phyloP scores from a whole-genome alignment of 2,797 vertebrate species.

The Ctenosaura bakeri region DNA sequence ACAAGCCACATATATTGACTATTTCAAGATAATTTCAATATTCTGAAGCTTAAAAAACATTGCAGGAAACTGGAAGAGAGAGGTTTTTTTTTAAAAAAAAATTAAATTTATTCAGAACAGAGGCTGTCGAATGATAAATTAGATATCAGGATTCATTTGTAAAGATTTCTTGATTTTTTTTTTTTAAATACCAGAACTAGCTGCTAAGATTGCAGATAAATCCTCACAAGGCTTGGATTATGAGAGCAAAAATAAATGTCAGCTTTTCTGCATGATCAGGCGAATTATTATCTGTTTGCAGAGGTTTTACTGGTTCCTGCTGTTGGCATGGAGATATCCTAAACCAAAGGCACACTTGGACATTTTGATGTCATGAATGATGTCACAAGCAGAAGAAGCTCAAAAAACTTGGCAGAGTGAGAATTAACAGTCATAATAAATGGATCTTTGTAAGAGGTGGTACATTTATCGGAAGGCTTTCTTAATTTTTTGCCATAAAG shows the following conservation, averaged over 20 bases:
- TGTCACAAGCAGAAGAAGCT: background rate
- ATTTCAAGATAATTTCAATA: background rate
- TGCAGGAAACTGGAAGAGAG: background rate
- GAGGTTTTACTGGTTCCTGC: background rate
- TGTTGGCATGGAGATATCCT: background rate
- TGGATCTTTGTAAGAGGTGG: background rate
- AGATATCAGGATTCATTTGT: background rate
- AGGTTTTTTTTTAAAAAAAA: background rate
- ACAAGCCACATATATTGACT: background rate
- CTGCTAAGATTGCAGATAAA: background rate
- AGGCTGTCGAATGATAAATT: background rate
- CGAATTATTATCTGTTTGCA: background rate
- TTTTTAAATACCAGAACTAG: background rate
- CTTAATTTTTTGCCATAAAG: background rate
- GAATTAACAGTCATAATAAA: background rate
- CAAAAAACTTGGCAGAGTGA: background rate
- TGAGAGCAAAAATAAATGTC: background rate
- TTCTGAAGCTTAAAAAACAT: background rate
- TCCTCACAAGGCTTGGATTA: background rate
- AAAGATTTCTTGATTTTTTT: background rate
- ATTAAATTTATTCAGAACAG: background rate
- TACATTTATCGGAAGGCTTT: background rate
- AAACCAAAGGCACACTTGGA: background rate
- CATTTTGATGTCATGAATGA: background rate
- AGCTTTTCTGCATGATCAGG: background rate